Evolutionary conservation across 2,888 invertebrate species (phyloP), one percentile per base, ranked within the genome.

Genomic region (Gasteruption jaculator): DNA sequence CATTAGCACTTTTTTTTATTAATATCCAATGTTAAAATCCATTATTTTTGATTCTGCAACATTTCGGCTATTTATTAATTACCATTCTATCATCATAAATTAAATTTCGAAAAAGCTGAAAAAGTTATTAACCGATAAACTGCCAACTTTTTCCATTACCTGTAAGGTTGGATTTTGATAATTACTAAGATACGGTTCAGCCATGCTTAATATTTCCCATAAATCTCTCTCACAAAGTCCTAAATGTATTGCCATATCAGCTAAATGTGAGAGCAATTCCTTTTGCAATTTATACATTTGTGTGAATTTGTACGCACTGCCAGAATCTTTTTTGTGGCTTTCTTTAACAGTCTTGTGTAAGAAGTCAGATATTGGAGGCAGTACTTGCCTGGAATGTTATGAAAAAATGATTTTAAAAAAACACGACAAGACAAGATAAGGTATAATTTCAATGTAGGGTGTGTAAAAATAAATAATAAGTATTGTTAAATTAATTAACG

Each of bases 151-250:
- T 14, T 20, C 10, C 42, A 52, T 55, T 59, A 83, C 85, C 76
- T 84, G 84, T 46, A 85, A 68, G 3, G 76, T 74, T 41, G 73
- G 70, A 11, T 84, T 81, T 60, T 85, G 85, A 42, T 75, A 74
- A 41, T 69, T 68, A 45, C 76, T 78, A 18, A 85, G 71, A 61
- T 85, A 85, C 0, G 66, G 56, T 11, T 73, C 63, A 8, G 73
- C 72, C 6, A 71, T 65, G 3, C 53, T 53, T 61, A 81, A 69
- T 12, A 78, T 65, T 1, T 63, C 60, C 45, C 68, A 63, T 19
- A 78, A 58, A 15, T 68, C 56, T 2, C 61, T 61, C 36, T 74
- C 79, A 2, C 65, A 62, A 7, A 81, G 58, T 41, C 67, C 68
- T 45, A 83, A 65, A 54, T 77, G 60, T 0, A 57, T 60, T 3